Conservation (phyloP, 2,113 vertebrate genomes). For the Bagarius yarrelli region DNA sequence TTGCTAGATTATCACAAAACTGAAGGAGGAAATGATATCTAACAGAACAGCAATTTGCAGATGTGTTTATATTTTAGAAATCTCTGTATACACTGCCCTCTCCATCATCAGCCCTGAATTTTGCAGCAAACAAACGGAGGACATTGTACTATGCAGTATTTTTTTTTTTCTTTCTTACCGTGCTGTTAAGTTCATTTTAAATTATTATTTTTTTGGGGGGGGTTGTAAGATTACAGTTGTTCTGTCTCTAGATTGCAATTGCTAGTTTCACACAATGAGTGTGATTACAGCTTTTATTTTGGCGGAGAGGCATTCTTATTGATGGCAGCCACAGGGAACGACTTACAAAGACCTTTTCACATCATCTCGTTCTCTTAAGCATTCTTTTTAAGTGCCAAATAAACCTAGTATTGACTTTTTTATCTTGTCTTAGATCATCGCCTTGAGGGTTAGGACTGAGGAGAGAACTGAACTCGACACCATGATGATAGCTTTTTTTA, state of each 20-base stretch:
- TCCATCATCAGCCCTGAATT: slow-evolving; percentile 48
- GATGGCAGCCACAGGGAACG: slow-evolving; percentile 50
- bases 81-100: slow-evolving; percentile 64
- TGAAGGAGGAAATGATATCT: background rate
- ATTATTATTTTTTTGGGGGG: slow-evolving; percentile 64
- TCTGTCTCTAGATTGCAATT: slow-evolving; percentile 59
- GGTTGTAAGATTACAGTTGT: slow-evolving; percentile 59
- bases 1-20: slow-evolving; percentile 5
- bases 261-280: slow-evolving; percentile 59
- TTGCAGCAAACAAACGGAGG: slow-evolving; percentile 56
- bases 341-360: slow-evolving; percentile 52
- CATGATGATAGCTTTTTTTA: slow-evolving; percentile 65
- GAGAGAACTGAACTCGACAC: slow-evolving; percentile 52
- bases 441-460: slow-evolving; percentile 60
- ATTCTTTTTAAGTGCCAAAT: slow-evolving; percentile 72
- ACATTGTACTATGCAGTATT: slow-evolving; percentile 79
- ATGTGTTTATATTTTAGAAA: slow-evolving; percentile 31
- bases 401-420: slow-evolving; percentile 61
- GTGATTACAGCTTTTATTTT: slow-evolving; percentile 60
- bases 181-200: slow-evolving; percentile 63
- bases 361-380: slow-evolving; percentile 51
- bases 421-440: slow-evolving; percentile 59
- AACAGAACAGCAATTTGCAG: slow-evolving; percentile 33
- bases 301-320: slow-evolving; percentile 50
- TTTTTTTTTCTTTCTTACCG: slow-evolving; percentile 57